Base-by-base conservation (phyloP, 2,113 vertebrate genomes). In the Hyaena hyaena region DNA sequence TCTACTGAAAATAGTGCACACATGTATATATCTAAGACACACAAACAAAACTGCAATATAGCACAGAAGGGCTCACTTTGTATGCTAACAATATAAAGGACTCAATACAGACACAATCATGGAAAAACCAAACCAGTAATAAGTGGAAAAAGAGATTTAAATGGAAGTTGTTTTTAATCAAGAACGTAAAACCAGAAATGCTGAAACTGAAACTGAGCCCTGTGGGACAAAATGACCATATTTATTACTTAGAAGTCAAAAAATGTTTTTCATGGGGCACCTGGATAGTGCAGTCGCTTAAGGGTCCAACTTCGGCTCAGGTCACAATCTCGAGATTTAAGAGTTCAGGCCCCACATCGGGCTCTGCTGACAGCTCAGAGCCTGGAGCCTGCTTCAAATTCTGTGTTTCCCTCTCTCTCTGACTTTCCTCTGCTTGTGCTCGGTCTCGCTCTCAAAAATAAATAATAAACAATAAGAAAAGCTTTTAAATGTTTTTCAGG, bases 201-300 rank as follows among this genome's bases (percentile, higher is more conserved):
- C 10, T 85, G 2, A 85, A 93, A 96, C 12, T 73, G 85, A 96
- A 93, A 82, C 26, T 84, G 35, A 23, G 24, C 2, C 90, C 35
- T 90, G 23, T 43, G 24, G 23, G 15, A 53, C 39, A 95, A 35
- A 61, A 4, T 79, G 39, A 83, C 86, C 35, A 88, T 21, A 58
- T 93, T 53, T 31, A 39, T 94, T 96, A 93, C 68, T 55, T 21
- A n/a, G n/a, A 88, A 81, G 48, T 93, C 39, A 93, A 93, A 96
- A 23, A 68, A 9, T 79, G 14, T 10, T 90, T 85, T 87, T 82
- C 2, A 61, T n/a, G 31, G 58, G 21, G 58, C 21, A 0, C 21
- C 58, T 23, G 58, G 58, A 7, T 61, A 23, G 58, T 21, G 9
- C 58, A 23, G 58, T 61, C 8, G 8, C 58, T 61, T 61, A 23